Conservation (phyloP, 2,113 vertebrate species). For the Equus przewalskii region DNA sequence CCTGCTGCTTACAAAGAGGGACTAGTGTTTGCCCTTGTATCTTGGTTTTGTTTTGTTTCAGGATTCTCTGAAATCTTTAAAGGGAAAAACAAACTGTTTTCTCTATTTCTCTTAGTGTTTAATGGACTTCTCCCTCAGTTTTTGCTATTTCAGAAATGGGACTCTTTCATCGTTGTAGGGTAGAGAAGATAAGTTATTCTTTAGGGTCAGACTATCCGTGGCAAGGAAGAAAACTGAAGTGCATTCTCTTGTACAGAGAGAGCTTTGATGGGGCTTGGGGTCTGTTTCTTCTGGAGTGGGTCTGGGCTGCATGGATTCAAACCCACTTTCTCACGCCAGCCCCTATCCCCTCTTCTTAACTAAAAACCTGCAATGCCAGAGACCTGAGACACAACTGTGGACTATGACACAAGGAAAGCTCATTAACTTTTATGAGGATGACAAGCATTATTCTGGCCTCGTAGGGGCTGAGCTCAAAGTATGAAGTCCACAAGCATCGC, state of each 20-base stretch:
- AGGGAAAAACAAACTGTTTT: not conserved
- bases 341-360: not conserved
- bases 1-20: not conserved
- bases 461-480: not conserved
- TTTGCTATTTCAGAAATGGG: not conserved
- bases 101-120: not conserved
- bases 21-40: not conserved
- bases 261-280: not conserved
- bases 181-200: not conserved
- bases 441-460: not conserved
- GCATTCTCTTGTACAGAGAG: not conserved
- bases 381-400: not conserved
- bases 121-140: not conserved
- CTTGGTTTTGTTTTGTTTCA: not conserved
- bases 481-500: not conserved
- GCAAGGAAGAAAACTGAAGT: not conserved
- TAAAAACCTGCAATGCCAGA: not conserved
- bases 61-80: not conserved
- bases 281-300: not conserved
- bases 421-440: not conserved
- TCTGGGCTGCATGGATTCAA: not conserved
- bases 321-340: no score
- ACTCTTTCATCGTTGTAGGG: not conserved
- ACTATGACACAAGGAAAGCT: not conserved
- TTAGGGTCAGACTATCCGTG: not conserved